Base-by-base conservation (phyloP, 2,113 vertebrate species). In the Tetrax tetrax region DNA sequence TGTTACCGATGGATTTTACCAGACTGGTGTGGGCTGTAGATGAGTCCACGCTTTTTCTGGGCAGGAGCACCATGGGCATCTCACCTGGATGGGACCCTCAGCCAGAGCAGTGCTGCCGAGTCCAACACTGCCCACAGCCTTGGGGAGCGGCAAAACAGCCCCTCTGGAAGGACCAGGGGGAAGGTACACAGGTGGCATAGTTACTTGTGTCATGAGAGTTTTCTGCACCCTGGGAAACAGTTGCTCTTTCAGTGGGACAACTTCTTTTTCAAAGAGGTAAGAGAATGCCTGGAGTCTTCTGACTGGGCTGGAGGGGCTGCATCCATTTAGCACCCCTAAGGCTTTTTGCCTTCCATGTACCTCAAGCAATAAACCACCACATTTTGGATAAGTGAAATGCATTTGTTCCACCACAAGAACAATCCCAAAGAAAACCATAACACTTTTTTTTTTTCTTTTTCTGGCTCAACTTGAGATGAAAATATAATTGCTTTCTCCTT, bases 21-120 rank as follows among this genome's bases (percentile, higher is more conserved):
- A 27, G 51, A 13, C 7, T 0, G 3, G 17, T n/a, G 38, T 0
- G 3, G 41, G 51, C n/a, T 41, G 65, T 3, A 53, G 61, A 38
- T 10, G 21, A 70, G 12, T 12, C 41, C 9, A 2, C 0, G 1
- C 14, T 25, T 57, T 43, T 79, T 5, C 3, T 24, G 50, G 53
- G 38, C 74, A 27, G 22, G 78, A 64, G 27, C 19, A 63, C 16
- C 0, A 1, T 0, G 13, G 20, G 25, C 8, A 18, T 31, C 72
- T 24, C 29, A n/a, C 13, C 6, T 7, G 54, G 38, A 9, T 15
- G 14, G 25, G 24, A 81, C 10, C 14, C 64, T 14, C n/a, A 41
- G 23, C 47, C 12, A 5, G 63, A 45, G 33, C 45, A 66, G 24
- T 0, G 3, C 41, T 71, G 56, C 11, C 2, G 4, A 17, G n/a